Base-by-base conservation (phyloP, 2,797 vertebrate genomes). In the Acipenser oxyrinchus region DNA sequence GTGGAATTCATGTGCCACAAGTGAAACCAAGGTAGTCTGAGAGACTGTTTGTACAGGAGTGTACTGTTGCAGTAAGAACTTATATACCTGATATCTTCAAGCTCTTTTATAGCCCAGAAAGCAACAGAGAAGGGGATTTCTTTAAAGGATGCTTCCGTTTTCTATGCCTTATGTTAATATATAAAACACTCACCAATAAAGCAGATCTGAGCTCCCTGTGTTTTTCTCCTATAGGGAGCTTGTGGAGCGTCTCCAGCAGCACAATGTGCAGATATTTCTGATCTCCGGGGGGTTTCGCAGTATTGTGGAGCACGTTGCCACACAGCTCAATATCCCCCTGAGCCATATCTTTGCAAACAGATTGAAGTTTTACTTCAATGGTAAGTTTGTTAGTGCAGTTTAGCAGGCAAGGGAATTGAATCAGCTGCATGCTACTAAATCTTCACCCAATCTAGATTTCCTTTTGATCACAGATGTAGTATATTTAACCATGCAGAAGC, bases 361-460 rank as follows among this genome's bases (percentile, higher is more conserved):
- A 67, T 90, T 99, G 66, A 99, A 97, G 77, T 99, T 99, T 79
- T 97, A 95, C 86, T 97, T 97, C 72, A 97, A 97, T 0, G 96
- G 97, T 99, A 76, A 90, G 88, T 69, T n/a, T 1, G 7, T 49
- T 37, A 4, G 6, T 13, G 55, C 55, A 6, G 55, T 58, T 10
- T 12, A 13, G 55, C 10, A 58, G 12, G 55, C 12, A 37, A 37
- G 23, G 23, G 23, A 37, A 37, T 37, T 37, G 23, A 37, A 37
- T 37, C 4, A 37, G 23, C 2, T 37, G 23, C 23, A 37, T 37
- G 23, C 23, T 37, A 37, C 23, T 37, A 37, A 37, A 37, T 2
- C 23, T 37, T 37, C 23, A 37, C 23, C 23, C 23, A 37, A 3
- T 37, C 23, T 37, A 37, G 23, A 37, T 2, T 37, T 37, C 23